phyloP scores from a whole-genome alignment of 2,888 invertebrate genomes.

The Agrochola circellaris region DNA sequence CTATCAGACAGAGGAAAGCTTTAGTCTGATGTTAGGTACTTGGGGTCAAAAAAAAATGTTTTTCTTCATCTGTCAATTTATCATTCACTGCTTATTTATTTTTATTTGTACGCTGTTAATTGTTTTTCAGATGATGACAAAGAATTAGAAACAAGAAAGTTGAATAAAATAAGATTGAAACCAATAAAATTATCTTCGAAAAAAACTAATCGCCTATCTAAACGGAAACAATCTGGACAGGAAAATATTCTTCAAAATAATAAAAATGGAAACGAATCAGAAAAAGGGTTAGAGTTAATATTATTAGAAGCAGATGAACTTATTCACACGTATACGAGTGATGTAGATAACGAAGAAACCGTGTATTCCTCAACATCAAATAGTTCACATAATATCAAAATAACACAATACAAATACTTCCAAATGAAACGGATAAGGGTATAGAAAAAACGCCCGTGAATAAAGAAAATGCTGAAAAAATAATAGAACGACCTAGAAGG shows the following conservation, averaged over 20 bases:
- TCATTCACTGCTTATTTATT: background rate
- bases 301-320: conserved; percentile 24
- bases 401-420: background rate
- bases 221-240: background rate
- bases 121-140: conserved; percentile 18
- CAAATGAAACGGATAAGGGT: background rate
- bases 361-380: background rate
- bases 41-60: too few species aligned
- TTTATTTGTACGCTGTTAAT: background rate
- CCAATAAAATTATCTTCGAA: background rate
- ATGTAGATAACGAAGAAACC: background rate
- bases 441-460: background rate
- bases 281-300: background rate
- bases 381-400: background rate
- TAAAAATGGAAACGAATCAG: background rate
- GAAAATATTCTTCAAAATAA: background rate
- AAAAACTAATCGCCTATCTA: background rate
- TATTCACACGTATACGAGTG: background rate
- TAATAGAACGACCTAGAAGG: conserved; percentile 9
- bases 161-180: background rate
- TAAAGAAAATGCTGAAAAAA: background rate
- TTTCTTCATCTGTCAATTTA: background rate
- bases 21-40: background rate
- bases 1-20: background rate
- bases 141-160: background rate